These are phyloP conservation scores for Sorex maritimensis DNA, from an alignment of 2,797 vertebrate genomes.

Conservation along the genomic window DNA sequence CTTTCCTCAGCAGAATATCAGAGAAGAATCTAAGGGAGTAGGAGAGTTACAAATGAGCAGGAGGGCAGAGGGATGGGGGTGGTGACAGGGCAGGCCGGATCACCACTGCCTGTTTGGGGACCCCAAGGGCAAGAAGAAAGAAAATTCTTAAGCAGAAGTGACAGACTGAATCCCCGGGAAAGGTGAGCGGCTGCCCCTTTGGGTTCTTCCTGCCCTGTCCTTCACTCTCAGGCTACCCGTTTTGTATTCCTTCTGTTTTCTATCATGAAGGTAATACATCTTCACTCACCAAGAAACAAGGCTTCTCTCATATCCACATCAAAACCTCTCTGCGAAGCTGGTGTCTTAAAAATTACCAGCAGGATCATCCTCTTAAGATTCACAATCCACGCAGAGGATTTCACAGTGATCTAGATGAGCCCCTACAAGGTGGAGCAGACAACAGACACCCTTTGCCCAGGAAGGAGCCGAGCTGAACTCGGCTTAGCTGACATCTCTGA, in stretches of 20 bases:
- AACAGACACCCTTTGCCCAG: not conserved
- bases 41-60: too few relatives aligned
- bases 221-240: not conserved
- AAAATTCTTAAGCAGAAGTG: not conserved
- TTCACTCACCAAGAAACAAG: slow-evolving; percentile 5
- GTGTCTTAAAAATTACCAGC: slow-evolving; percentile 33
- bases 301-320: slow-evolving; percentile 37
- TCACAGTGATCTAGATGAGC: not conserved
- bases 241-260: not conserved
- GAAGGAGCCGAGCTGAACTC: not conserved
- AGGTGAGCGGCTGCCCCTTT: not conserved
- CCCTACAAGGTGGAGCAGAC: not conserved
- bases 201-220: not conserved
- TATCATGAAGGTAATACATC: not conserved
- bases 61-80: not conserved
- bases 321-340: not conserved
- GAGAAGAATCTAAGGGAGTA: not conserved
- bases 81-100: not conserved
- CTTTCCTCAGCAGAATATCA: not conserved
- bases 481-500: not conserved
- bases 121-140: not conserved
- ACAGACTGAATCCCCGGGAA: not conserved
- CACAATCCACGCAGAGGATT: not conserved
- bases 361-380: not conserved
- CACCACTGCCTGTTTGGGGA: not conserved